phyloP scores from a whole-genome alignment of 2,113 vertebrate genomes.

The Regulus satrapa region DNA sequence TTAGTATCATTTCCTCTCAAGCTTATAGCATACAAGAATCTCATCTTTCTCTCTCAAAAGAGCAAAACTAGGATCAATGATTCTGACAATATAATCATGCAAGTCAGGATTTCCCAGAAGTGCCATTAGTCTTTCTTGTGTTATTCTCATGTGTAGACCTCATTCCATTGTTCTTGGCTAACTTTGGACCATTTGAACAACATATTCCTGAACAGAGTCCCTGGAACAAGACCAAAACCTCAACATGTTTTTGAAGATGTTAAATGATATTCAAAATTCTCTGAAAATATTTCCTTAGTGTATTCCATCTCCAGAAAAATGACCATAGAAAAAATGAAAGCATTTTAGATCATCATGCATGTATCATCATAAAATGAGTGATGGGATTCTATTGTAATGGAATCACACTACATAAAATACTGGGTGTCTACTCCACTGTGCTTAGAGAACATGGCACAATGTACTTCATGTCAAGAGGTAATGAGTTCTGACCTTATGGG shows the following conservation, averaged over 20 bases:
- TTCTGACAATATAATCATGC: conserved; percentile 16
- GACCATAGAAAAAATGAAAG: background rate
- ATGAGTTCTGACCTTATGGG: background rate
- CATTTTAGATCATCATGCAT: background rate
- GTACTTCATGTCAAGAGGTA: background rate
- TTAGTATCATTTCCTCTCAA: background rate
- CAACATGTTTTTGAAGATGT: background rate
- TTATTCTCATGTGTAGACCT: background rate
- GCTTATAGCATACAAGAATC: background rate
- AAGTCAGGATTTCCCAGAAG: background rate
- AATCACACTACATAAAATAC: background rate
- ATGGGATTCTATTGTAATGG: background rate
- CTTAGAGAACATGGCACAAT: background rate
- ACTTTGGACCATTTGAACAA: background rate
- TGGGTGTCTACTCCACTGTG: background rate
- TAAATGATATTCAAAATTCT: background rate
- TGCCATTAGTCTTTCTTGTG: background rate
- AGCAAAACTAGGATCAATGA: conserved; percentile 15
- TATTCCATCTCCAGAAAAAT: background rate
- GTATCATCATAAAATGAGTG: background rate
- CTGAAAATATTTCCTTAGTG: background rate
- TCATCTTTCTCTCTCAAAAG: background rate
- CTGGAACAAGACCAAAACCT: background rate
- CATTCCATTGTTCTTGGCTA: background rate
- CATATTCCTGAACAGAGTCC: background rate